These are phyloP conservation scores for Hirtodrosophila histrioides DNA, from an alignment of 2,888 invertebrate species.

Conservation along the genomic window DNA sequence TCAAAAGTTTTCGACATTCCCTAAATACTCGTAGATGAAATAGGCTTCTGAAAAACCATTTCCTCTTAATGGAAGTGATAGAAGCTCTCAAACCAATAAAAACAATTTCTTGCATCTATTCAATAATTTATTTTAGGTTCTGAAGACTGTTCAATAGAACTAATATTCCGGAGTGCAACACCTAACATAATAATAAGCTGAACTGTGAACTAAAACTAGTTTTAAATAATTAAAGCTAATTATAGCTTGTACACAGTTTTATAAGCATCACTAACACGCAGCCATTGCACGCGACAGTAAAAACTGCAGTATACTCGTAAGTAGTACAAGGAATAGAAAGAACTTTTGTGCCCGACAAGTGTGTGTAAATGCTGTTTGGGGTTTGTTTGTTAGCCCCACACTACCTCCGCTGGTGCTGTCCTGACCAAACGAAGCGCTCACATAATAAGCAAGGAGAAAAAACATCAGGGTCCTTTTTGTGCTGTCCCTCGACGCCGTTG, in stretches of 20 bases:
- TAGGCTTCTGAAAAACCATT: too few relatives aligned
- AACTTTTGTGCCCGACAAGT: conserved; percentile 46
- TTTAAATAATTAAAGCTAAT: neutral
- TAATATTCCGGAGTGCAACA: too few relatives aligned
- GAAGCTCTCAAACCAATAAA: too few relatives aligned
- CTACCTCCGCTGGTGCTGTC: conserved; percentile 8
- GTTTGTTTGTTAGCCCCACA: neutral
- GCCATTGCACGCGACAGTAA: conserved; percentile 1
- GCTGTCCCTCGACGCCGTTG: conserved; percentile 38
- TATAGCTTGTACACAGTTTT: conserved; percentile 2
- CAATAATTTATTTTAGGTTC: too few relatives aligned
- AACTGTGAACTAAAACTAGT: neutral
- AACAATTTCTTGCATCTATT: too few relatives aligned
- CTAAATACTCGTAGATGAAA: too few relatives aligned
- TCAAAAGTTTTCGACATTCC: too few relatives aligned
- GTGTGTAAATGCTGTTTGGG: conserved; percentile 39
- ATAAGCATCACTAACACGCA: conserved; percentile 9
- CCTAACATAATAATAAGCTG: too few relatives aligned
- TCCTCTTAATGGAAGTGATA: too few relatives aligned
- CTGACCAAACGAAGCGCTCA: conserved; percentile 17
- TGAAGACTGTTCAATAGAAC: too few relatives aligned
- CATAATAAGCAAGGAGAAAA: conserved; percentile 20
- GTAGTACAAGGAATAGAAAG: conserved; percentile 11
- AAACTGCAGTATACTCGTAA: conserved; percentile 5
- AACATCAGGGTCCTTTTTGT: conserved; percentile 43